Conservation (phyloP, 1,140 invertebrate species). For the Halesus radiatus region DNA sequence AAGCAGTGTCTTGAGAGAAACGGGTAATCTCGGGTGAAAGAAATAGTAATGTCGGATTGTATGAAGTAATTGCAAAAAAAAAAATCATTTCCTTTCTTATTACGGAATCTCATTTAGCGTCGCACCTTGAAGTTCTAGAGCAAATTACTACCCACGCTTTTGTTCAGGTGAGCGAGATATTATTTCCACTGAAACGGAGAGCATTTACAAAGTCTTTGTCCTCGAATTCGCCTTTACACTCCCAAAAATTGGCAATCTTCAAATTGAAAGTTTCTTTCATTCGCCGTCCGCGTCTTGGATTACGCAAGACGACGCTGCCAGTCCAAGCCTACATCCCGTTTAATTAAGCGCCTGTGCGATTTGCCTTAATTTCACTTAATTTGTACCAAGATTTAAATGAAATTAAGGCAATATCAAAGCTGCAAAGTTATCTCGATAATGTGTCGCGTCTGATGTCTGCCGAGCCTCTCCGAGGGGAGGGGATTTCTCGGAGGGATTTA, state of each 20-base stretch:
- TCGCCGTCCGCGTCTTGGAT: conserved; percentile 27
- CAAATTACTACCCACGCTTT: not conserved
- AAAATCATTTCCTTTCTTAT: no score
- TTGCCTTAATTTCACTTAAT: conserved; percentile 57
- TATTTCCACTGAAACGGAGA: conserved; percentile 5
- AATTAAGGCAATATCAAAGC: conserved; percentile 56
- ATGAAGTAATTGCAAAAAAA: no score
- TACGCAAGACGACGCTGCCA: conserved; percentile 34
- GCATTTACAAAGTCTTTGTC: conserved; percentile 33
- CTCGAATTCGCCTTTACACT: conserved; percentile 28
- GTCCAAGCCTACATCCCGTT: conserved; percentile 44
- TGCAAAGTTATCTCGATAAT: conserved; percentile 54
- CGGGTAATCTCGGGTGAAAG: no score
- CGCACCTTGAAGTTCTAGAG: no score
- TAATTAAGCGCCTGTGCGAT: conserved; percentile 47
- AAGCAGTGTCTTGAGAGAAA: no score
- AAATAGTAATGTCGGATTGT: no score
- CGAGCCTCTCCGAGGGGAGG: not conserved
- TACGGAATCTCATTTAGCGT: no score
- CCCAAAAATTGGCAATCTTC: conserved; percentile 39
- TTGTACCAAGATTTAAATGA: conserved; percentile 56
- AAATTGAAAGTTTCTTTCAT: conserved; percentile 36
- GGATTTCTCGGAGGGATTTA: not conserved
- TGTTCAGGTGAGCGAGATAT: conserved; percentile 6
- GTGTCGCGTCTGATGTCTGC: conserved; percentile 51